A percentile compares a stretch with the other conserved stretches of the same genome.
These are phyloP conservation scores for Theristus sp. DNA, from an alignment of 2,888 invertebrate species.

Conservation along the genomic window DNA sequence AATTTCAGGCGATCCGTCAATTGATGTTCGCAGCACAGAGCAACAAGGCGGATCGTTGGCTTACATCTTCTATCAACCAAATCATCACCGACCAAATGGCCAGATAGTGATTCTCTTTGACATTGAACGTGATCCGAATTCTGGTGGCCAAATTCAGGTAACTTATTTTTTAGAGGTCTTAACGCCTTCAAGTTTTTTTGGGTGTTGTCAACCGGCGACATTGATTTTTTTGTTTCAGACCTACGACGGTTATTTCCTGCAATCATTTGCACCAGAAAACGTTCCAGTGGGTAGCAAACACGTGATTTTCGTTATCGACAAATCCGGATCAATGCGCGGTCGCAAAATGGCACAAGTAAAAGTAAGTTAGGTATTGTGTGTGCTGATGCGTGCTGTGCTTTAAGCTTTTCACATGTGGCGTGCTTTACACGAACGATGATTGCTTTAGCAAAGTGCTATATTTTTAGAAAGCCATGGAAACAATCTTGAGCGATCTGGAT, in stretches of 20 bases:
- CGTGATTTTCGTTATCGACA: constrained; percentile 54
- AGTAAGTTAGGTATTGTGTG: not conserved
- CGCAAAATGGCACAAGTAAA: constrained; percentile 43
- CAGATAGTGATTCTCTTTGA: not conserved
- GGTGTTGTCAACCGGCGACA: too few species aligned
- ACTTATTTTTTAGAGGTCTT: not conserved
- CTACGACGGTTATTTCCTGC: not conserved
- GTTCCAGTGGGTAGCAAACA: constrained; percentile 43
- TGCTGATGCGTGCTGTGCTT: not conserved
- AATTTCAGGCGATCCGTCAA: too few species aligned
- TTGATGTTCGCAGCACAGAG: not conserved
- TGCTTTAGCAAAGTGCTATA: not conserved
- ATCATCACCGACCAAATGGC: not conserved
- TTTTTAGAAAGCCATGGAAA: constrained; percentile 41
- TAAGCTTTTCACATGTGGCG: too few species aligned
- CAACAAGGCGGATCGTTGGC: not conserved
- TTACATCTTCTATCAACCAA: not conserved
- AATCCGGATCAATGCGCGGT: constrained; percentile 54
- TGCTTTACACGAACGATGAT: too few species aligned
- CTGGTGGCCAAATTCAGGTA: not conserved
- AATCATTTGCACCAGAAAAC: constrained; percentile 28
- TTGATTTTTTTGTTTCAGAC: not conserved
- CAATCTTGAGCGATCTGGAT: constrained; percentile 46
- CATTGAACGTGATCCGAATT: not conserved
- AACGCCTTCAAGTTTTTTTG: not conserved